Percentiles rank a stretch among this genome's conserved stretches.
Evolutionary conservation across 2,888 invertebrate genomes (phyloP).

Genomic region (Parnassius smintheus): DNA sequence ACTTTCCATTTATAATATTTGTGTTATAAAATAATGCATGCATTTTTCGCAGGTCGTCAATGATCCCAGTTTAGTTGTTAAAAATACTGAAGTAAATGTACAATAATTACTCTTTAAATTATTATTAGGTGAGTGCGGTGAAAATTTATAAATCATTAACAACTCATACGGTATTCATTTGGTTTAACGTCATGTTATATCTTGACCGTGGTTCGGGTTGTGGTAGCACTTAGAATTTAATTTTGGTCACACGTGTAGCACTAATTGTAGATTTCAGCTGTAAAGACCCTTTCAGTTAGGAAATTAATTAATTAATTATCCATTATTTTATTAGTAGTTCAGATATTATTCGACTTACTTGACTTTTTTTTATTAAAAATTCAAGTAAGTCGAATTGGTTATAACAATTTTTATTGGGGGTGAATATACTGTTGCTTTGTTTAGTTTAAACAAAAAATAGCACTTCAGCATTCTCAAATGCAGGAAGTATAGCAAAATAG

Average conservation of each 20-base stretch:
- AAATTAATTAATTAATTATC: neutral
- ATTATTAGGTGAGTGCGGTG: conserved; percentile 55
- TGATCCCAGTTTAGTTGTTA: conserved; percentile 67
- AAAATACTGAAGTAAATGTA: conserved; percentile 50
- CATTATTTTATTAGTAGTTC: too few species aligned
- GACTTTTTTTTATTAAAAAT: too few species aligned
- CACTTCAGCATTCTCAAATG: too few species aligned
- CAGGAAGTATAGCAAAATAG: too few species aligned
- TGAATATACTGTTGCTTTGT: too few species aligned
- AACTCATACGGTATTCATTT: conserved; percentile 20
- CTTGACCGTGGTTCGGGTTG: conserved; percentile 30
- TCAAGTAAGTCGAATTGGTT: too few species aligned
- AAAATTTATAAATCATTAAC: conserved; percentile 31
- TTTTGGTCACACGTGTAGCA: conserved; percentile 16
- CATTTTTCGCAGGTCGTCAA: conserved; percentile 69
- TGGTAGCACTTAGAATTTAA: conserved; percentile 35
- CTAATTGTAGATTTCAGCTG: conserved; percentile 20
- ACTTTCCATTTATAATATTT: neutral
- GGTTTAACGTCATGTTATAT: conserved; percentile 28
- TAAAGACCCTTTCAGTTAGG: conserved; percentile 2
- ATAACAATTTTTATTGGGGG: too few species aligned
- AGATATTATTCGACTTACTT: too few species aligned
- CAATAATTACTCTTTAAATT: conserved; percentile 35
- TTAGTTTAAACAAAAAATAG: too few species aligned
- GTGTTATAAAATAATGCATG: conserved; percentile 27